Percentiles rank a stretch among this genome's conserved stretches.
These are phyloP conservation scores for Cydia amplana DNA, from an alignment of 1,140 invertebrate genomes.

Conservation along the genomic window DNA sequence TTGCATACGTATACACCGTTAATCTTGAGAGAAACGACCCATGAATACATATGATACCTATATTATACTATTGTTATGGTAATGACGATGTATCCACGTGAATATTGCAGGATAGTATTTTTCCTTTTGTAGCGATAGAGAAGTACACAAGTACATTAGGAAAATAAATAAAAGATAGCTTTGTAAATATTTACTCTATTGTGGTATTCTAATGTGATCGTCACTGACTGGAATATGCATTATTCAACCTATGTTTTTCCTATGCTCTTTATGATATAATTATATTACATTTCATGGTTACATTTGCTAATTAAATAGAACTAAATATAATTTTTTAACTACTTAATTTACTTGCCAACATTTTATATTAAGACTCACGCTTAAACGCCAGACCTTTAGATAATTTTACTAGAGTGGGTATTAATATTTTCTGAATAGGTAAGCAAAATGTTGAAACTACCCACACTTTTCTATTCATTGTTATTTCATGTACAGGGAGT, in stretches of 20 bases:
- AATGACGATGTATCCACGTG: background rate
- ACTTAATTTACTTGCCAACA: too few relatives aligned
- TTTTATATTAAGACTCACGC: too few relatives aligned
- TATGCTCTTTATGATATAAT: too few relatives aligned
- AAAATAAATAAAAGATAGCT: background rate
- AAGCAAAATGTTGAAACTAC: too few relatives aligned
- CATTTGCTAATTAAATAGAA: too few relatives aligned
- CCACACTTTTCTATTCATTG: too few relatives aligned
- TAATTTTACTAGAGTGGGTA: too few relatives aligned
- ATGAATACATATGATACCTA: conserved; percentile 17
- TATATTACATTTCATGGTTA: too few relatives aligned
- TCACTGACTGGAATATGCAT: background rate
- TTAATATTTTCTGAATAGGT: too few relatives aligned
- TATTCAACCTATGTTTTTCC: background rate
- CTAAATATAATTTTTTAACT: too few relatives aligned
- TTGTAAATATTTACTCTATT: background rate
- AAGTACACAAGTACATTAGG: background rate
- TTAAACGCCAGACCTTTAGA: too few relatives aligned
- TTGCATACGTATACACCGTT: conserved; percentile 31
- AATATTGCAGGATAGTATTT: background rate
- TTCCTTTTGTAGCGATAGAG: background rate
- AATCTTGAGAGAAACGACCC: conserved; percentile 8
- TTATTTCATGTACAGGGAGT: too few relatives aligned
- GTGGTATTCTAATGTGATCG: conserved; percentile 5
- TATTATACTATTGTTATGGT: conserved; percentile 23